phyloP scores from a whole-genome alignment of 2,113 vertebrate species.

The Peromyscus leucopus region DNA sequence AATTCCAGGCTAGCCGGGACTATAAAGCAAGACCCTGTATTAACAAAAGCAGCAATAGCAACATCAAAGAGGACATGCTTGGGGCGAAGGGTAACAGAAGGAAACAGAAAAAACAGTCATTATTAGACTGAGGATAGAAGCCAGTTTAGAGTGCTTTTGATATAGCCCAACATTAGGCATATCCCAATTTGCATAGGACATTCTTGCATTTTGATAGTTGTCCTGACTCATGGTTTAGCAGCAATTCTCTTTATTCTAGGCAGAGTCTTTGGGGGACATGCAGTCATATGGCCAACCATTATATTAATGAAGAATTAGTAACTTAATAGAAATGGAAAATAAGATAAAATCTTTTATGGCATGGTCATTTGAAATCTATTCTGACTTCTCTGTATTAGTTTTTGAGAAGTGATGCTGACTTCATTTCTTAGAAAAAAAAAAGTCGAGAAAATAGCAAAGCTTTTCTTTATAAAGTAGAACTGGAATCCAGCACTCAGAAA shows the following conservation, averaged over 20 bases:
- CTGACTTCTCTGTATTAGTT: not conserved
- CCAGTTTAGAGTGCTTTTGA: not conserved
- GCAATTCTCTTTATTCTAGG: not conserved
- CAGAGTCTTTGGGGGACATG: not conserved
- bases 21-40: not conserved
- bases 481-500: not conserved
- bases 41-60: not conserved
- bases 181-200: not conserved
- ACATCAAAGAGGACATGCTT: not conserved
- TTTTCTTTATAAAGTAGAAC: not conserved
- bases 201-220: not conserved
- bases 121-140: not conserved
- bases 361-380: not conserved
- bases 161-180: not conserved
- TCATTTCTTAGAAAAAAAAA: not conserved
- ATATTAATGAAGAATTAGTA: not conserved
- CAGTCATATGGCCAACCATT: not conserved
- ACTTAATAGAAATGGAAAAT: not conserved
- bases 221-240: not conserved
- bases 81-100: not conserved
- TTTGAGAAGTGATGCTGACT: not conserved
- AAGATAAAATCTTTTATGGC: not conserved
- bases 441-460: not conserved
- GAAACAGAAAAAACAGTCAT: not conserved
- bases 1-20: not conserved